Evolutionary conservation across 2,888 invertebrate genomes (phyloP).

Genomic region (Drosophila anomalata): DNA sequence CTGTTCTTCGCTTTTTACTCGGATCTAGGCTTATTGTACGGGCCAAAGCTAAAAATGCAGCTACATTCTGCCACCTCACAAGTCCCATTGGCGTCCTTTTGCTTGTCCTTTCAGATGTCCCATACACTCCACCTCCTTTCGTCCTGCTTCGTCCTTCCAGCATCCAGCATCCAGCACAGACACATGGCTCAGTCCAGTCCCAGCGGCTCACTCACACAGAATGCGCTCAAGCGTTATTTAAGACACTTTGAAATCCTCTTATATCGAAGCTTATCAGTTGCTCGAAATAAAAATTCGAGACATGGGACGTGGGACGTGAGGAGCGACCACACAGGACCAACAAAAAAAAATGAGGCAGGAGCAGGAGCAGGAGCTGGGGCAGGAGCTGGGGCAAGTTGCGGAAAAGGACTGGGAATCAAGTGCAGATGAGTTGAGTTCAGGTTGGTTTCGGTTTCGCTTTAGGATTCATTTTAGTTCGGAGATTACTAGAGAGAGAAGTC

Average conservation of each 20-base stretch:
- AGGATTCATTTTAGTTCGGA: background rate
- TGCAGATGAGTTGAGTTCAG: conserved; percentile 17
- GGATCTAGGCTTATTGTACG: conserved; percentile 36
- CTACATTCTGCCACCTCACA: conserved; percentile 6
- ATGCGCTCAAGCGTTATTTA: conserved; percentile 65
- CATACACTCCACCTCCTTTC: background rate
- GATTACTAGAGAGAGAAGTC: background rate
- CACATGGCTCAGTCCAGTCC: conserved; percentile 34
- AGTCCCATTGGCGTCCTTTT: conserved; percentile 4
- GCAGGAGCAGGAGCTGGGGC: background rate
- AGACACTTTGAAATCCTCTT: conserved; percentile 66
- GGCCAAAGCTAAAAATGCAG: conserved; percentile 36
- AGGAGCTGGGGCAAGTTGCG: background rate
- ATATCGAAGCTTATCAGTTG: conserved; percentile 64
- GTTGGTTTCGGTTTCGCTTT: conserved; percentile 1
- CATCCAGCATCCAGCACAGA: no score
- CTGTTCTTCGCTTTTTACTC: conserved; percentile 6
- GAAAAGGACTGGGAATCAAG: conserved; percentile 1
- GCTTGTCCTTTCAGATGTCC: conserved; percentile 15
- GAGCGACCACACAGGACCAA: conserved; percentile 12
- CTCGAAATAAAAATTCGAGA: conserved; percentile 50
- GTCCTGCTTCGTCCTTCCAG: no score
- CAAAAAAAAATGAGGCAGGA: background rate
- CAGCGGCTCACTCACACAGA: conserved; percentile 53
- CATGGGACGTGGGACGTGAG: conserved; percentile 5